Conservation (phyloP, 2,113 vertebrate genomes). For the Catagonus wagneri region DNA sequence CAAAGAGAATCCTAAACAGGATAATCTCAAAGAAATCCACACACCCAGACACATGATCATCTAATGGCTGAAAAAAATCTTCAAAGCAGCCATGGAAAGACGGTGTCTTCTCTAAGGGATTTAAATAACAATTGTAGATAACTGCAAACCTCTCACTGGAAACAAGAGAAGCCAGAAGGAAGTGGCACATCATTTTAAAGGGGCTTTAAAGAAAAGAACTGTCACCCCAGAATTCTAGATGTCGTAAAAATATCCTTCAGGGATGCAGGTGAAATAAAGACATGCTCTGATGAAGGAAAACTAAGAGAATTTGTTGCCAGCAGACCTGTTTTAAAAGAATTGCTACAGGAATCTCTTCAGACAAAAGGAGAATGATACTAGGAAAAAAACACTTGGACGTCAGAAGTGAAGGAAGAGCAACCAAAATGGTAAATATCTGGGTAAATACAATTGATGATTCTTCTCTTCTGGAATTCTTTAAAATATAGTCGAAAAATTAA, state of each 20-base stretch:
- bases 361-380: background rate
- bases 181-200: background rate
- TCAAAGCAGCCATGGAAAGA: slow-evolving; percentile 35
- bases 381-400: background rate
- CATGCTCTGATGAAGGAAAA: background rate
- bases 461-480: background rate
- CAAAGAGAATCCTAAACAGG: background rate
- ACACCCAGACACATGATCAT: background rate
- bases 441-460: background rate
- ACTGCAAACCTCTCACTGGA: background rate
- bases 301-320: background rate
- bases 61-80: background rate
- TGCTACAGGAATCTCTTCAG: background rate
- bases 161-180: background rate
- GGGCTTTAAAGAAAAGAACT: slow-evolving; percentile 19
- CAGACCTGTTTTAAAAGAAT: background rate
- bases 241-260: slow-evolving; percentile 10
- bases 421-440: background rate
- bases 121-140: background rate
- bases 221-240: background rate
- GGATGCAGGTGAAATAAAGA: slow-evolving; percentile 44
- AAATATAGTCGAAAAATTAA: background rate
- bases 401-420: background rate
- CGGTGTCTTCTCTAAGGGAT: background rate
- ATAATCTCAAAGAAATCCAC: slow-evolving; percentile 38